A percentile compares a stretch with the other conserved stretches of the same genome.
Conservation (phyloP, 1,140 invertebrate species). For the Sesamia nonagrioides region DNA sequence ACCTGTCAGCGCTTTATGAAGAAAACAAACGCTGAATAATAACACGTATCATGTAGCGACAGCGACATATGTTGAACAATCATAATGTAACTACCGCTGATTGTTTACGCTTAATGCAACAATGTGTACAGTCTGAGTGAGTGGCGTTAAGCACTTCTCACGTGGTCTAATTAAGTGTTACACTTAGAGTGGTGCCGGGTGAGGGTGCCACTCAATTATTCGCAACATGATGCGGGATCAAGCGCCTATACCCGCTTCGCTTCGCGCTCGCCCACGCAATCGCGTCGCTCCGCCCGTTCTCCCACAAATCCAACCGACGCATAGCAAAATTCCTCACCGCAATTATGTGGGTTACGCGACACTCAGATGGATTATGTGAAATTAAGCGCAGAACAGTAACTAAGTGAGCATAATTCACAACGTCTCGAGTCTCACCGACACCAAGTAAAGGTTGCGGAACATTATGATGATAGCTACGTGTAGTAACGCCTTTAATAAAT, state of each 20-base stretch:
- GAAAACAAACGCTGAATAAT: constrained; percentile 32
- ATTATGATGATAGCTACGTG: background rate
- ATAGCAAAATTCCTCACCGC: constrained; percentile 75
- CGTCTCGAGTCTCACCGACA: constrained; percentile 49
- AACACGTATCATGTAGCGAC: constrained; percentile 26
- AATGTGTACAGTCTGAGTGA: constrained; percentile 68
- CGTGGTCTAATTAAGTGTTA: constrained; percentile 83
- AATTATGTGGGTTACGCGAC: constrained; percentile 78
- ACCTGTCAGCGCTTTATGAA: constrained; percentile 21
- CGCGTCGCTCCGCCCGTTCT: constrained; percentile 48
- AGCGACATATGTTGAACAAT: constrained; percentile 29
- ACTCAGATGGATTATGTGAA: constrained; percentile 81
- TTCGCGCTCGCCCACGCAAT: constrained; percentile 13
- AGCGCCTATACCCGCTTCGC: constrained; percentile 14
- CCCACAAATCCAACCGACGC: constrained; percentile 71
- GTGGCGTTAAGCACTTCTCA: constrained; percentile 72
- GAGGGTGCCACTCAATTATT: constrained; percentile 81
- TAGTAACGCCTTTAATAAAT: background rate
- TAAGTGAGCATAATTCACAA: constrained; percentile 76
- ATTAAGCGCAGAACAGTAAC: constrained; percentile 77
- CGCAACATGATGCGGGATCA: constrained; percentile 82
- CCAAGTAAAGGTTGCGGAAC: constrained; percentile 23
- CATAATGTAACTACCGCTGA: constrained; percentile 55
- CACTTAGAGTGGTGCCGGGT: constrained; percentile 69
- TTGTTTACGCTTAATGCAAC: constrained; percentile 66